Base-by-base conservation (phyloP, 2,888 invertebrate species). In the Caenorhabditis japonica region DNA sequence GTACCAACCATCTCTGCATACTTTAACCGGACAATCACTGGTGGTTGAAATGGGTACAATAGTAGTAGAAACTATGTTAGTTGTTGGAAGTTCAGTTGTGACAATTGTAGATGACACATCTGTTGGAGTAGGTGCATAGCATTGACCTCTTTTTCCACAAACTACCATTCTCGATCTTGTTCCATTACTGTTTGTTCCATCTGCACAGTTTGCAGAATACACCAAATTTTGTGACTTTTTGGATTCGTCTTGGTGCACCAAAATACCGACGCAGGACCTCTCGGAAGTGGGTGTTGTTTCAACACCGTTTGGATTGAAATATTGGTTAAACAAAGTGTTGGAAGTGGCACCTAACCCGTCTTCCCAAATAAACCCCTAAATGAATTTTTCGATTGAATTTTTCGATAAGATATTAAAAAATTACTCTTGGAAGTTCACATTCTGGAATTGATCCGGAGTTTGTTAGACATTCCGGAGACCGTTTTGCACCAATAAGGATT, bases 401-500 rank as follows among this genome's bases (percentile, higher is more conserved):
- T 8, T 4, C 13, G 10, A 30, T 7, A 15, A 1, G 21, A 43
- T 8, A 21, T 1, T 10, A n/a, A n/a, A n/a, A n/a, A n/a, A 19
- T 8, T 7, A 43, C 43, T 25, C 51, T 51, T 15, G 66, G 66
- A 17, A 25, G 3, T n/a, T 36, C 15, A 30, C 66, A 66, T 4
- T 39, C 49, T 5, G 56, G 17, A 39, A 27, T 51, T n/a, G 47
- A 15, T 43, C 56, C 66, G 17, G 47, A 15, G 19, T 64, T 33
- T 2, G 49, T 51, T 13, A 33, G 43, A 15, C 66, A 66, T 10
- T 34, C 49, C n/a, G 41, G 12, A 10, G 56, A 56, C 44, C 66
- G 21, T 13, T 66, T 66, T 34, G 56, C 43, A 47, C 66, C 66
- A 30, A 66, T 66, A 4, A 66, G 10, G 15, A 66, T 66, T 41